A percentile compares a stretch with the other conserved stretches of the same genome.
phyloP scores from a whole-genome alignment of 2,888 invertebrate genomes.

The Leptinotarsa tumamoca region DNA sequence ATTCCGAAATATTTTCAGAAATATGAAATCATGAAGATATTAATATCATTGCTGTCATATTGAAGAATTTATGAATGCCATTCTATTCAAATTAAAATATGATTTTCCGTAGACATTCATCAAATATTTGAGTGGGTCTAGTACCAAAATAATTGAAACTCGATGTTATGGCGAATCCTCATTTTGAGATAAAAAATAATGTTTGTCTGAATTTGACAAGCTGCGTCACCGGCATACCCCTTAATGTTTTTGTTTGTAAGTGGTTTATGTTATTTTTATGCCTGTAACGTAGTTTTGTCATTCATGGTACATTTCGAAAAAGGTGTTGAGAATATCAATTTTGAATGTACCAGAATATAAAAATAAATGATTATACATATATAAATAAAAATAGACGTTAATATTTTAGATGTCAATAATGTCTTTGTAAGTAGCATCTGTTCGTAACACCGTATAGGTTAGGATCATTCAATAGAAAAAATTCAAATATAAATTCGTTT shows the following conservation, averaged over 20 bases:
- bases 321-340: conserved; percentile 62
- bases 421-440: conserved; percentile 69
- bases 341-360: conserved; percentile 61
- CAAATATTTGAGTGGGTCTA: no score
- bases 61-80: no score
- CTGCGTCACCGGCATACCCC: conserved; percentile 21
- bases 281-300: conserved; percentile 42
- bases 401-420: conserved; percentile 67
- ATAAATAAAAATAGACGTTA: conserved; percentile 65
- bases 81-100: no score
- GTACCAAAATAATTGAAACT: no score
- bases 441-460: conserved; percentile 67
- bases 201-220: conserved; percentile 10
- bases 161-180: not conserved
- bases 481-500: conserved; percentile 52
- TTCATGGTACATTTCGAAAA: conserved; percentile 51
- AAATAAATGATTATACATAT: conserved; percentile 65
- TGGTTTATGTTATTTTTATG: conserved; percentile 35
- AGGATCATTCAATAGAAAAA: conserved; percentile 67
- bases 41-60: no score
- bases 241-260: conserved; percentile 39
- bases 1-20: no score
- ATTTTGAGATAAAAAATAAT: conserved; percentile 15
- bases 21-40: no score
- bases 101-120: no score